Base-by-base conservation (phyloP, 2,113 vertebrate genomes). In the Hymenochirus boettgeri region DNA sequence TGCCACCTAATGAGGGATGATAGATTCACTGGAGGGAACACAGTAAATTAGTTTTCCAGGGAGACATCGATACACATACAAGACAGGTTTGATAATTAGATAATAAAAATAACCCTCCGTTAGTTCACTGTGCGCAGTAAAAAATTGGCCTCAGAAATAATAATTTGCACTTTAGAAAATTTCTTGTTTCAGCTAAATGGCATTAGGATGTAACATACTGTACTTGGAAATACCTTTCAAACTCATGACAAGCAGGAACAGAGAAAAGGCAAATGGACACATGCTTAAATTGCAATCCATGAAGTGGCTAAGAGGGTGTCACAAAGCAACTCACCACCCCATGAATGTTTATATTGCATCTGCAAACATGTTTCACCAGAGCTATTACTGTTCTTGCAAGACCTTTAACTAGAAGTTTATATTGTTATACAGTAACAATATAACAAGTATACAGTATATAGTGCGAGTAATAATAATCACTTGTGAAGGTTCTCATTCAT, bases 11-110 rank as follows among this genome's bases (percentile, higher is more conserved):
- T 50, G 61, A 39, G 61, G 37, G 7, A 51, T 17, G n/a, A 24
- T 6, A 48, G 61, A 42, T 57, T 46, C 50, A 74, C 70, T 21
- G 64, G 13, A 39, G 39, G 52, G 22, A 61, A 47, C 26, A 55
- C 27, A 4, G 48, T 46, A 63, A 61, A 67, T 66, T 71, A 46
- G 18, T 42, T 54, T 46, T 27, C 57, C 70, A 29, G 18, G 29
- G 29, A 61, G 15, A 24, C 27, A 22, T 73, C 59, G 52, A 69
- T 11, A 10, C 12, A 29, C 48, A 5, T 46, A 22, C 50, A 57
- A 35, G 18, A 71, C 58, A 59, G 22, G 27, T 51, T 66, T 71
- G 55, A 10, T 46, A 31, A 61, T 35, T 10, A 3, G 54, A 50
- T 64, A 39, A 56, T 18, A 25, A 19, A 15, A 35, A 35, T 12